Base-by-base conservation (phyloP, 1,140 invertebrate genomes). In the Drosophila orena region DNA sequence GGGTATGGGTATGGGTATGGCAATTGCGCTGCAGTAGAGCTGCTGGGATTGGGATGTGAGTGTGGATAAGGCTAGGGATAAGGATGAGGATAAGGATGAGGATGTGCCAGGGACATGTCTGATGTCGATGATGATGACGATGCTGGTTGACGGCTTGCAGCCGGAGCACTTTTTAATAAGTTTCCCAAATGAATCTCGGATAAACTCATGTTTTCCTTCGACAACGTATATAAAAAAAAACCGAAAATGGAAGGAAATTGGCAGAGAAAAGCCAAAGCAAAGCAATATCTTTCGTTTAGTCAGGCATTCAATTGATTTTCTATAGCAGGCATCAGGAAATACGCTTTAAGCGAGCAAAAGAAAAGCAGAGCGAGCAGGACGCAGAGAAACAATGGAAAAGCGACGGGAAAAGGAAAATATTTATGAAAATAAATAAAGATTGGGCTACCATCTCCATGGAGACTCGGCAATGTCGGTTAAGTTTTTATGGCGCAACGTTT, bases 1-100 rank as follows among this genome's bases (percentile, higher is more conserved):
- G 27, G 7, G 27, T 7, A 77, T 56, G 54, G 34, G 20, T 7
- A 77, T 66, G 55, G 40, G 20, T 46, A 44, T 44, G 65, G 81
- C 78, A 81, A 77, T 74, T 80, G 79, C 75, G 47, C 60, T 72
- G 74, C 69, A 64, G 58, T 74, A 73, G 75, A 44, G 83, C 78
- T 37, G 58, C 46, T 42, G 60, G 40, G 61, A 81, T 81, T 30
- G 30, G 30, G 30, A 3, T 30, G 30, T 30, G 30, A 30, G 3
- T 30, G 30, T 30, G 30, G 7, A 30, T 30, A 8, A 10, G 30
- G 30, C 8, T 30, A 30, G 8, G 27, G 7, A 30, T 30, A 8
- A 30, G 2, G 7, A 30, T 30, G 3, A 30, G 2, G 2, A 30
- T 30, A 8, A 30, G 30, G 7, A 10, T 30, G 30, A 30, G 30